Percentiles rank a stretch among this genome's conserved stretches.
These are phyloP conservation scores for Wasmannia auropunctata DNA, from an alignment of 1,140 invertebrate species.

Conservation along the genomic window DNA sequence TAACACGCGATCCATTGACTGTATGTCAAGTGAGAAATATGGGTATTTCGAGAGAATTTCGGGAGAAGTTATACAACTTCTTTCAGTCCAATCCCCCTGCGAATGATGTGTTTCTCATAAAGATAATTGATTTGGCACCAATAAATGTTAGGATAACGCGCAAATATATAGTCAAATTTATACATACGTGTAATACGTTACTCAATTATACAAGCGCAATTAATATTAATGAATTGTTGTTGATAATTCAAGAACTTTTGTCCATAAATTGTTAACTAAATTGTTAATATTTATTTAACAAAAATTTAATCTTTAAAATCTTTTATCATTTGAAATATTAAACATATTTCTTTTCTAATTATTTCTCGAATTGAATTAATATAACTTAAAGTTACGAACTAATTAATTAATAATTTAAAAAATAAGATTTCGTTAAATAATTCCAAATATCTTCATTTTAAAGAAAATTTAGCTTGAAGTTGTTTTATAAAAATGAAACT, in stretches of 20 bases:
- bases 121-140: neutral
- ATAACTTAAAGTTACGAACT: neutral
- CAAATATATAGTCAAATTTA: neutral
- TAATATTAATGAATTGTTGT: neutral
- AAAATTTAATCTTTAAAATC: neutral
- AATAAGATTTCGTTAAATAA: neutral
- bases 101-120: neutral
- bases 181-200: neutral
- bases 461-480: neutral
- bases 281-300: neutral
- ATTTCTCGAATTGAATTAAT: neutral
- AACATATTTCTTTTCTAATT: neutral
- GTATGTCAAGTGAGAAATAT: neutral
- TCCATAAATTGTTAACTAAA: neutral
- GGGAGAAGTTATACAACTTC: neutral
- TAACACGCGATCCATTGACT: conserved; percentile 6
- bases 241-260: neutral
- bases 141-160: neutral
- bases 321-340: neutral
- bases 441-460: neutral
- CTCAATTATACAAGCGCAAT: neutral
- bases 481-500: neutral
- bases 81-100: neutral
- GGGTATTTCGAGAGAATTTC: neutral
- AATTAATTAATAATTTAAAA: neutral